Evolutionary conservation across 1,140 invertebrate species (phyloP), one percentile per base, ranked within the genome.

Genomic region (Acyrthosiphon pisum): DNA sequence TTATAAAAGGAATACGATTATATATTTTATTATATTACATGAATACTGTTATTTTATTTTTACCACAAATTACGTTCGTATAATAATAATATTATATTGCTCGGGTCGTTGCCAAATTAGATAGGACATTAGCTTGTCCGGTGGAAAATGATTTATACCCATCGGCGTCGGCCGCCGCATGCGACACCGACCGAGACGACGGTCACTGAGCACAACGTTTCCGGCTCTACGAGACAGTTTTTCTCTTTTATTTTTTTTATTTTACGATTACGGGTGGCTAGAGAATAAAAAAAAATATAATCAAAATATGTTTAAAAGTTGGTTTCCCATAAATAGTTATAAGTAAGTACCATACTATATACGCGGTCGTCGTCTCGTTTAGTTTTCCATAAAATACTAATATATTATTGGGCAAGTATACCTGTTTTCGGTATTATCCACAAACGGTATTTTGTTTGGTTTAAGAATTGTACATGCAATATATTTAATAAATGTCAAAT

Each of bases 101-200:
- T 56, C 22, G 7, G 18, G 87, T 35, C 87, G 88, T 41, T 53
- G 44, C 53, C 53, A 46, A 90, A 90, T 90, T 60, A 60, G 88
- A 90, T 46, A 90, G 53, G 7, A 90, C 88, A 90, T 90, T 90
- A 90, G 53, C 87, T 53, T 23, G 88, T 90, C 53, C 88, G 53
- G 37, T 14, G 50, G 23, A 53, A 35, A 60, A 90, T 90, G 88
- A 90, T 90, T 90, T 90, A 90, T 90, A 60, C 23, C 48, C 53
- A 35, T 60, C 48, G 86, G 41, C 23, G n/a, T n/a, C n/a, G 50
- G 22, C 88, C 37, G n/a, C 26, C 30, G n/a, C n/a, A 22, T 26
- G 87, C 41, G 86, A 48, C 87, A 89, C 87, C 48, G 87, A 23
- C 48, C 87, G 48, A 89, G 26, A 53, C 48, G 48, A 37, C 8